Evolutionary conservation across 2,113 vertebrate genomes (phyloP), one percentile per base, ranked within the genome.

Genomic region (Uropsilus gracilis): DNA sequence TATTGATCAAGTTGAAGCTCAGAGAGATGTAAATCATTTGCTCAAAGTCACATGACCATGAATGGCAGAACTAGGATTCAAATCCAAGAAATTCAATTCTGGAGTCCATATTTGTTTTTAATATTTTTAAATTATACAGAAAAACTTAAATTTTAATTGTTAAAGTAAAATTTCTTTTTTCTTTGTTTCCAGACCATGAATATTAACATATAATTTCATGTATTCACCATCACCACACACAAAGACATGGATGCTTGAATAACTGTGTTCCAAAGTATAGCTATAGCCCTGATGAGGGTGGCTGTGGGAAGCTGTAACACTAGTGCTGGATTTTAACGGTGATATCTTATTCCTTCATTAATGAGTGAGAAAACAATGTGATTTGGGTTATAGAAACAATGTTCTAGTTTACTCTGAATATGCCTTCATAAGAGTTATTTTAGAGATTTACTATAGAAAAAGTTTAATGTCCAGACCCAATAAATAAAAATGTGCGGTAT

Each of bases 221-320:
- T n/a, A n/a, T n/a, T n/a, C n/a, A n/a, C n/a, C n/a, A n/a, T n/a
- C n/a, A n/a, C n/a, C n/a, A n/a, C n/a, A n/a, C n/a, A n/a, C n/a
- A n/a, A n/a, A n/a, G n/a, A n/a, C n/a, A n/a, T n/a, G n/a, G 28
- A 42, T 93, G 5, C 82, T 86, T 92, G 59, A 59, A 78, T 91
- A 95, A 55, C 16, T 22, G 12, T 42, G 18, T 37, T 46, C 20
- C 78, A 8, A 73, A 86, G 55, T 89, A 30, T 18, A 18, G 82
- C 4, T 55, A 11, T 69, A 17, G n/a, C 28, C 44, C 48, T 86
- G 53, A 4, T 32, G n/a, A 66, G 22, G 48, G 34, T 46, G 55
- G 7, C 50, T 73, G 16, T 64, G 50, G 71, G 61, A 78, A 83
- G 39, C 63, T 91, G 30, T 26, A 75, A 34, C 5, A 4, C n/a